A percentile compares a stretch with the other conserved stretches of the same genome.
Conservation (phyloP, 2,797 vertebrate genomes). For the Apodemus agrarius region DNA sequence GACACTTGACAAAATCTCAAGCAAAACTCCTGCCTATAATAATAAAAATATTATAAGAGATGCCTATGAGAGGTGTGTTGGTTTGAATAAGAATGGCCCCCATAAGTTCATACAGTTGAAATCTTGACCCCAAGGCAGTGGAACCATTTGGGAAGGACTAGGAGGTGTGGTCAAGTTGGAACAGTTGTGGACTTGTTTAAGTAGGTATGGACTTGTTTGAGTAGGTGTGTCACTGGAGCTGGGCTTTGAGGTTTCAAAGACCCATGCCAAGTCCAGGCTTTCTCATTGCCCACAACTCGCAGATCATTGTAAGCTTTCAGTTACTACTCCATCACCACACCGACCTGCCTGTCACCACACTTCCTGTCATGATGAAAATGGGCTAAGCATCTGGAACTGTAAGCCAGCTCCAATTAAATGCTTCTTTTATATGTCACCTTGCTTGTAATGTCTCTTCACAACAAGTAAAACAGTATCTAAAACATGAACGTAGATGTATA, state of each 20-base stretch:
- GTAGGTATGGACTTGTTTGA: not conserved
- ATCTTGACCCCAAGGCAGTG: not conserved
- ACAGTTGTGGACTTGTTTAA: not conserved
- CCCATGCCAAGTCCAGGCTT: not conserved
- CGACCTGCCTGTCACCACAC: too few relatives aligned
- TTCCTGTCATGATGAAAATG: not conserved
- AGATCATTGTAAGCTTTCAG: not conserved
- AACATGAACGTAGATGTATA: not conserved
- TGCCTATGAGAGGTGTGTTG: not conserved
- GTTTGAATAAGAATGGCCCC: not conserved
- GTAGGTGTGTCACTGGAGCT: not conserved
- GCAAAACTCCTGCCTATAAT: not conserved
- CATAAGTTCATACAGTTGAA: not conserved
- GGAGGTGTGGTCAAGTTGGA: not conserved
- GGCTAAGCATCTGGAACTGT: not conserved
- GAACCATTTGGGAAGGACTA: not conserved
- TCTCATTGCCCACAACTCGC: not conserved
- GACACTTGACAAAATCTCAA: not conserved
- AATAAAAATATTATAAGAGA: not conserved
- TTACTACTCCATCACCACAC: not conserved
- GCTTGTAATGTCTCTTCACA: not conserved
- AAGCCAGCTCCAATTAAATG: not conserved
- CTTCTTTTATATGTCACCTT: not conserved
- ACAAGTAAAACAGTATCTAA: not conserved
- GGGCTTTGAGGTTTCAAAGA: not conserved